Base-by-base conservation (phyloP, 2,797 vertebrate species). In the Neosilurus hyrtlii region DNA sequence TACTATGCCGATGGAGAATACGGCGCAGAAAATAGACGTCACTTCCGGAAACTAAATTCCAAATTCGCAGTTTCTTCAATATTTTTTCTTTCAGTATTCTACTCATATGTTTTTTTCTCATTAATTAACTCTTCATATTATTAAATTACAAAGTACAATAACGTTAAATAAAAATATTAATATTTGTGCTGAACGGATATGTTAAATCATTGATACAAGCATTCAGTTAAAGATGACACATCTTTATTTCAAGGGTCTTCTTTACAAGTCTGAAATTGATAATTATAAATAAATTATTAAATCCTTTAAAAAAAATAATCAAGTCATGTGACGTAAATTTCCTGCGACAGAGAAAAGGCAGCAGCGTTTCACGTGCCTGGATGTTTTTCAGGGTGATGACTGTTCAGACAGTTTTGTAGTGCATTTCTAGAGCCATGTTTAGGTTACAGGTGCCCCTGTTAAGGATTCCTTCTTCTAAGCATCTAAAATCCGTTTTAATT, bases 281-380 rank as follows among this genome's bases (percentile, higher is more conserved):
- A 43, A 43, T 43, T 43, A 43, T 43, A 43, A 43, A 43, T 43
- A 5, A 43, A 43, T 43, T 43, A 43, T 43, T 4, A 43, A 43
- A 43, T 30, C 2, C 43, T 43, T 8, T 56, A 4, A 56, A 3
- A 56, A 0, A 5, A 56, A 54, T 54, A 66, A 1, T 1, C 7
- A 10, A 1, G 0, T 18, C 51, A 0, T 15, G 12, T 80, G 51
- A 43, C 78, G 78, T 37, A 15, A 24, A 35, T 57, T 37, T 35
- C 20, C 20, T 67, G 78, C 78, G 78, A 80, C 78, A 4, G 65
- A 57, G 6, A 11, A 14, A 67, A 79, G n/a, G 26, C 3, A 51
- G 57, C 24, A 73, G 10, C 51, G 71, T 68, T 79, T 74, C 82
- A 56, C 14, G 67, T 80, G 56, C 26, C 9, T 37, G 26, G 77